A percentile compares a stretch with the other conserved stretches of the same genome.
Evolutionary conservation across 1,140 invertebrate species (phyloP).

Genomic region (Muscidifurax raptorellus): DNA sequence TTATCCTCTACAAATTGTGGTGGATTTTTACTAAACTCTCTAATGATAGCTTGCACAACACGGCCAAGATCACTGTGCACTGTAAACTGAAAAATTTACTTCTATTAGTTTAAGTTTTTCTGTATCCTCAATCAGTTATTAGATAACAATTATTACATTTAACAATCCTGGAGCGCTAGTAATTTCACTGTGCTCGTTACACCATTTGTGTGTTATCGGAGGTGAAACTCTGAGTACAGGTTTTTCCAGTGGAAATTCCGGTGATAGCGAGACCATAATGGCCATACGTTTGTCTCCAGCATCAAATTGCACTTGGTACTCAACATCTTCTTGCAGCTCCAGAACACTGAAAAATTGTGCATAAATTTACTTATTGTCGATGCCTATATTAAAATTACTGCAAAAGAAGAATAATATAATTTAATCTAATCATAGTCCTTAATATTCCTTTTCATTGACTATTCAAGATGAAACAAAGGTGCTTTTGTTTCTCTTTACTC

Average conservation of each 20-base stretch:
- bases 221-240: constrained; percentile 82
- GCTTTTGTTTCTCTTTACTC: neutral
- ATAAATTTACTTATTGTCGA: neutral
- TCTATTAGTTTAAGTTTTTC: neutral
- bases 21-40: constrained; percentile 84
- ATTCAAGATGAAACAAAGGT: neutral
- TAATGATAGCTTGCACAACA: constrained; percentile 85
- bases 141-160: constrained; percentile 77
- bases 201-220: constrained; percentile 81
- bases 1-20: constrained; percentile 74
- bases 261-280: constrained; percentile 79
- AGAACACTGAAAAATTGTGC: constrained; percentile 77
- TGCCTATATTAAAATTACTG: neutral
- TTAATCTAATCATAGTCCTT: neutral
- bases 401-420: neutral
- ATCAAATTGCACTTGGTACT: constrained; percentile 83
- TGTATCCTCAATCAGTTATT: neutral
- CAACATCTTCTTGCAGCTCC: constrained; percentile 81
- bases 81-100: constrained; percentile 77
- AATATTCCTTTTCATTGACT: neutral
- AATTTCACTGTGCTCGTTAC: constrained; percentile 81
- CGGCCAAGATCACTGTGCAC: constrained; percentile 85
- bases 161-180: constrained; percentile 82
- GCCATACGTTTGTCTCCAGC: constrained; percentile 79
- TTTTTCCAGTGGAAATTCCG: constrained; percentile 85